Conservation (phyloP, 2,888 invertebrate species). For the Tricholauxania praeusta region DNA sequence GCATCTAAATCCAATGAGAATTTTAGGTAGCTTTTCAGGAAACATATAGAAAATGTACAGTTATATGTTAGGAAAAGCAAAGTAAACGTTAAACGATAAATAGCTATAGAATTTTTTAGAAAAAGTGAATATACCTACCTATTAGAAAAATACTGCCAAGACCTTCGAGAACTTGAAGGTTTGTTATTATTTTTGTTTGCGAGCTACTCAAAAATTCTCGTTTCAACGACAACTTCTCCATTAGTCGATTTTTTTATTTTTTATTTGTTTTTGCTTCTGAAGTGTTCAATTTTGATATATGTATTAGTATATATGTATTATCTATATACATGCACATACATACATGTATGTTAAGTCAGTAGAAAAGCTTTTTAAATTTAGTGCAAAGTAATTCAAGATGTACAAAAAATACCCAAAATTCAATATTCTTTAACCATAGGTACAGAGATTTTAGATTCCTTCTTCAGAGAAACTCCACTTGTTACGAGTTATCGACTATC, state of each 20-base stretch:
- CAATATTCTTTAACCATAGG: too few relatives aligned
- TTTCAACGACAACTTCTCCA: conserved; percentile 65
- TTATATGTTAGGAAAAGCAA: conserved; percentile 1
- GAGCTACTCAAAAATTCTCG: conserved; percentile 61
- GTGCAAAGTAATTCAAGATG: too few relatives aligned
- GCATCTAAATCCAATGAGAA: conserved; percentile 58
- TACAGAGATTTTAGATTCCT: too few relatives aligned
- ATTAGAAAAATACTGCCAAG: conserved; percentile 26
- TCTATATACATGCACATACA: too few relatives aligned
- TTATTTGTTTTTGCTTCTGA: background rate
- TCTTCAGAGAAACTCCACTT: too few relatives aligned
- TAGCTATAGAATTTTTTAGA: conserved; percentile 9
- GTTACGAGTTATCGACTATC: too few relatives aligned
- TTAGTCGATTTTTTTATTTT: conserved; percentile 56
- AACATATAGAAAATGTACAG: conserved; percentile 21
- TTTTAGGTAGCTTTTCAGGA: conserved; percentile 49
- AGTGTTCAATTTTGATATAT: background rate
- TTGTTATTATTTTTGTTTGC: background rate
- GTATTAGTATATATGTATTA: too few relatives aligned
- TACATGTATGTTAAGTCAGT: too few relatives aligned
- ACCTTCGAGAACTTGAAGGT: background rate
- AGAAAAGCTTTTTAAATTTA: too few relatives aligned
- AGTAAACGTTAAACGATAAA: conserved; percentile 13
- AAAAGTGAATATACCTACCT: conserved; percentile 15
- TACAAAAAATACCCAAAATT: too few relatives aligned